Conservation (phyloP, 2,888 invertebrate genomes). For the Patella caerulea region DNA sequence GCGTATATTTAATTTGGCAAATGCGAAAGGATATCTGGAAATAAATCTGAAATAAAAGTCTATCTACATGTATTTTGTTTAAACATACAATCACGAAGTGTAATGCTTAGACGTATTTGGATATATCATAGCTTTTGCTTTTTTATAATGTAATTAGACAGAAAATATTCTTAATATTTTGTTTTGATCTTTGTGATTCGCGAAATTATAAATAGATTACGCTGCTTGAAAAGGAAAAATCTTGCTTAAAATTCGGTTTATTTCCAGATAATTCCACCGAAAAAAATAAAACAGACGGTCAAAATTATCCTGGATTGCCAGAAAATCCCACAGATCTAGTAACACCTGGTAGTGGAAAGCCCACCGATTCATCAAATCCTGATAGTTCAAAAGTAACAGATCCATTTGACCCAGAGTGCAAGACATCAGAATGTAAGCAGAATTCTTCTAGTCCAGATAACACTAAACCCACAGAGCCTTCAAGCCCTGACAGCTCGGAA, state of each 20-base stretch:
- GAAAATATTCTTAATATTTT: no score
- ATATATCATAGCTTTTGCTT: no score
- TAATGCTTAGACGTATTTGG: no score
- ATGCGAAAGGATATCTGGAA: no score
- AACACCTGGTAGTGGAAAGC: background rate
- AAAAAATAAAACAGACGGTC: background rate
- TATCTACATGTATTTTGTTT: no score
- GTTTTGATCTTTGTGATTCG: no score
- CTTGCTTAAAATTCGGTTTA: background rate
- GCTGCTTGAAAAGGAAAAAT: no score
- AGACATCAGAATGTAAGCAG: background rate
- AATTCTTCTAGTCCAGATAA: background rate
- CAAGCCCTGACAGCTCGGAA: background rate
- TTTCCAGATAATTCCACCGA: background rate
- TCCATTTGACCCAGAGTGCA: background rate
- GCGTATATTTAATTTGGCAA: no score
- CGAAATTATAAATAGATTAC: no score
- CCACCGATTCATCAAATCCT: background rate
- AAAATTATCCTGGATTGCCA: background rate
- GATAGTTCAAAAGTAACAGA: background rate
- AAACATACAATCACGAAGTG: no score
- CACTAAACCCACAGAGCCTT: background rate
- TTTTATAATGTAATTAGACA: no score
- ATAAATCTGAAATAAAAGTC: no score
- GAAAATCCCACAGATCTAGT: background rate